Base-by-base conservation (phyloP, 1,140 invertebrate species). In the Phenacoccus solenopsis region DNA sequence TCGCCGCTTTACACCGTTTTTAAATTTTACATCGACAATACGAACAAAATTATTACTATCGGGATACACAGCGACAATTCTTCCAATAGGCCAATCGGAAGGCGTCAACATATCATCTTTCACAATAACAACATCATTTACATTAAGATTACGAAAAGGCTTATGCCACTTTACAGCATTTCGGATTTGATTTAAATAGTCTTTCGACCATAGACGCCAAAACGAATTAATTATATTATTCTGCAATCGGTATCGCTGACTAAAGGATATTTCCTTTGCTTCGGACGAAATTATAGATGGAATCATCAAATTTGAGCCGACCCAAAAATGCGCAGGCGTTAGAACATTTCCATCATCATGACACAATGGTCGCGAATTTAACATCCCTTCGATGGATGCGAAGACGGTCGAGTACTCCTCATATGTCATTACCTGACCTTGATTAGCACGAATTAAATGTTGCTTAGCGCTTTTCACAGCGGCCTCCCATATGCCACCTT, bases 381-480 rank as follows among this genome's bases (percentile, higher is more conserved):
- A 30, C 20, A 73, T 71, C n/a, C 73, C 73, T 72, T 78, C 75
- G 16, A 78, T 76, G 57, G 74, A 28, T 21, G 67, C 70, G 5
- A 76, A 32, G 4, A 74, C 71, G 10, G 77, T 78, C n/a, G 69
- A 28, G 59, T 79, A 73, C 73, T 79, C 75, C 69, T 78, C 76
- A 61, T 69, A 78, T 4, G 74, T 77, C 5, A 73, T n/a, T 7
- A 72, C n/a, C 1, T 32, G 64, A 13, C 72, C 25, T 28, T 70
- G 57, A n/a, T 72, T 64, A 5, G 74, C 67, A 10, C 70, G 13
- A 21, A 69, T 38, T 9, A 79, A 59, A 71, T 75, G 72, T n/a
- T 70, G 7, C 56, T 69, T 69, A 1, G 38, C 32, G 1, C 73
- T 72, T 28, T 76, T 73, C 0, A 79, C 75, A 1, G 68, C 71